Evolutionary conservation across 2,113 vertebrate genomes (phyloP).

Genomic region (Leucosticte australis): DNA sequence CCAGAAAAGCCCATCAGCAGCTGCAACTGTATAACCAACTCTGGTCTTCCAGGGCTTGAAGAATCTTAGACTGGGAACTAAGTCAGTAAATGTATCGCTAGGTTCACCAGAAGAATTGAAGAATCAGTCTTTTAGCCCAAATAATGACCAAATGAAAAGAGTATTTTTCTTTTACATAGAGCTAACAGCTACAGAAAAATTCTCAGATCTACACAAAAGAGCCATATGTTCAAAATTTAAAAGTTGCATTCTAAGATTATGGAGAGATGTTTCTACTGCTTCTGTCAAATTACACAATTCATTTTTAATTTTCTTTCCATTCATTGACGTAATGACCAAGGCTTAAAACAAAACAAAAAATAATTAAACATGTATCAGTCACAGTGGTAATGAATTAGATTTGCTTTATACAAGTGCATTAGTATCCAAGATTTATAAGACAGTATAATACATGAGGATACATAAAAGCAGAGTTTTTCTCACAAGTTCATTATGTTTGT

Average conservation of each 20-base stretch:
- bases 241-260: not conserved
- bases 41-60: not conserved
- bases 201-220: not conserved
- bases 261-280: not conserved
- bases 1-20: not conserved
- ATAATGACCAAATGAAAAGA: not conserved
- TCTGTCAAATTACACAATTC: not conserved
- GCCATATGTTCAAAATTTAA: not conserved
- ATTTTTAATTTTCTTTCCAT: not conserved
- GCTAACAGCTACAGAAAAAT: not conserved
- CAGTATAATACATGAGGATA: not conserved
- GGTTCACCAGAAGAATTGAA: not conserved
- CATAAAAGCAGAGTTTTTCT: not conserved
- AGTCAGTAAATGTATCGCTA: not conserved
- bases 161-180: not conserved
- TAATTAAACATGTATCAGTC: not conserved
- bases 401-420: not conserved
- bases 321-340: not conserved
- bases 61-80: not conserved
- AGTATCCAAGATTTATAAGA: not conserved
- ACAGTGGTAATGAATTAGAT: not conserved
- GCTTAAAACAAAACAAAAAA: not conserved
- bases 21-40: not conserved
- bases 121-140: not conserved
- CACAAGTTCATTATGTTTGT: not conserved